Conservation (phyloP, 2,888 invertebrate species). For the Lottia scabra region DNA sequence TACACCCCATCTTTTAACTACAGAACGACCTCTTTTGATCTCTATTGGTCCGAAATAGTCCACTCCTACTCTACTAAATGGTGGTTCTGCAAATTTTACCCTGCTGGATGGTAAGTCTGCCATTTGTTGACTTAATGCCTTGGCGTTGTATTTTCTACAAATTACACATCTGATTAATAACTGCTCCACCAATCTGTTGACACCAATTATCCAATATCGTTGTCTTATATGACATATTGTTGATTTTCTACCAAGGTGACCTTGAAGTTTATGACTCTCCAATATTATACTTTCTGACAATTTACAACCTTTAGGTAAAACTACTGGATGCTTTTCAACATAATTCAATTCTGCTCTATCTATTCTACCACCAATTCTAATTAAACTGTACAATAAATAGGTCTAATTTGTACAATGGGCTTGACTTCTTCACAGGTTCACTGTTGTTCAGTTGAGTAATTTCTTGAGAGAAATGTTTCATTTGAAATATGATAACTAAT, state of each 20-base stretch:
- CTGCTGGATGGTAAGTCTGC: too few species aligned
- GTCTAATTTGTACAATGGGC: constrained; percentile 2
- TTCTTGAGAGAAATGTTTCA: background rate
- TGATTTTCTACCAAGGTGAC: background rate
- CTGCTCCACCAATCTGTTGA: background rate
- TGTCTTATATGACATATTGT: background rate
- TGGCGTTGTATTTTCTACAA: background rate
- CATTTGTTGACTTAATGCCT: too few species aligned
- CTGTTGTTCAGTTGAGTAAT: background rate
- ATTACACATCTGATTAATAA: background rate
- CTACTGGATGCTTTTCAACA: background rate
- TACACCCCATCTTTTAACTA: too few species aligned
- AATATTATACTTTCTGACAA: background rate
- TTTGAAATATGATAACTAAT: background rate
- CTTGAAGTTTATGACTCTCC: background rate
- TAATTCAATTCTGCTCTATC: background rate
- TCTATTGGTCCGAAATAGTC: too few species aligned
- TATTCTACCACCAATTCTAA: background rate
- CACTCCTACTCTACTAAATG: too few species aligned
- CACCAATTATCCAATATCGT: too few species aligned
- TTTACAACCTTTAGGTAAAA: too few species aligned
- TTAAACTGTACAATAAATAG: background rate
- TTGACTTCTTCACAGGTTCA: background rate
- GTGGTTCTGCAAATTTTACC: too few species aligned
- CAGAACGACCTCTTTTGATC: background rate